phyloP scores from a whole-genome alignment of 2,888 invertebrate species.

The Dasysyrphus tricinctus region DNA sequence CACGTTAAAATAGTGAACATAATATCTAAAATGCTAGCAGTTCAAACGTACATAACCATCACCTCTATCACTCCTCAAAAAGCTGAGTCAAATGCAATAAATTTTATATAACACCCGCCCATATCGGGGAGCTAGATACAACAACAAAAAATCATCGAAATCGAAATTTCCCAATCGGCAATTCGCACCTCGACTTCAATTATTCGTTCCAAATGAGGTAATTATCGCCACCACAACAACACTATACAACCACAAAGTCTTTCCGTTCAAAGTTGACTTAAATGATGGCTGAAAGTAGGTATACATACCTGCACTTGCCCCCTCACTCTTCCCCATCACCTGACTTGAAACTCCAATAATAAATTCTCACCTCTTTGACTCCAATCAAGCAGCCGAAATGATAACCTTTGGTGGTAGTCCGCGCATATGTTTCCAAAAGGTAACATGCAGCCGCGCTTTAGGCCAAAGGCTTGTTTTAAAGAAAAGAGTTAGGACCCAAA shows the following conservation, averaged over 20 bases:
- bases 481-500: slow-evolving; percentile 30
- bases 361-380: slow-evolving; percentile 75
- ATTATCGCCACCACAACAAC: slow-evolving; percentile 64
- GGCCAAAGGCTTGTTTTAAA: slow-evolving; percentile 37
- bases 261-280: slow-evolving; percentile 25
- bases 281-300: slow-evolving; percentile 9
- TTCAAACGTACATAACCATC: slow-evolving; percentile 67
- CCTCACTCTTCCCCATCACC: neutral
- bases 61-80: slow-evolving; percentile 54
- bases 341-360: slow-evolving; percentile 59
- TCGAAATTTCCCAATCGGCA: slow-evolving; percentile 70
- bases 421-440: slow-evolving; percentile 66
- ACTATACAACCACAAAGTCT: slow-evolving; percentile 15
- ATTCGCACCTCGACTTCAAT: slow-evolving; percentile 75
- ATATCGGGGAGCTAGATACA: slow-evolving; percentile 42
- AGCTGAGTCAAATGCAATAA: slow-evolving; percentile 43
- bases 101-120: slow-evolving; percentile 62
- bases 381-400: slow-evolving; percentile 73
- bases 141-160: slow-evolving; percentile 59
- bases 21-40: slow-evolving; percentile 62
- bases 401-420: slow-evolving; percentile 69
- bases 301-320: neutral
- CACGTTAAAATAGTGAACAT: slow-evolving; percentile 24
- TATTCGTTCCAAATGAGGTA: slow-evolving; percentile 75
- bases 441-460: slow-evolving; percentile 53